Conservation (phyloP, 2,113 vertebrate genomes). For the Labeo catla region DNA sequence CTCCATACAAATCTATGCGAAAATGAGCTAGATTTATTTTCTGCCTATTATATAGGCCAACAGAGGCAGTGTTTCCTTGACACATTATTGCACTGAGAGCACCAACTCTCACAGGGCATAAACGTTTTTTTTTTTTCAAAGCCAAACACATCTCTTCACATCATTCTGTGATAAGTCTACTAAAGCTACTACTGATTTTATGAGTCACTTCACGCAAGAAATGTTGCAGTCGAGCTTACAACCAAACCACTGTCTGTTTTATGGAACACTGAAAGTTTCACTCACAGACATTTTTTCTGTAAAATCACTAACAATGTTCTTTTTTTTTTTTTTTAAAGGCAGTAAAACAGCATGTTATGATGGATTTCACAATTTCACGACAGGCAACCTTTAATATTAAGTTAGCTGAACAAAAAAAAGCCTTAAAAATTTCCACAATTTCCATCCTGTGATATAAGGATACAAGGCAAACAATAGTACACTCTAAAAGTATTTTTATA, state of each 20-base stretch:
- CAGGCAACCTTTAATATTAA: neutral
- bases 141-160: constrained; percentile 29
- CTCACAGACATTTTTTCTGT: neutral
- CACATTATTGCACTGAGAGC: constrained; percentile 15
- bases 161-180: constrained; percentile 11
- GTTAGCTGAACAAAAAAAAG: neutral
- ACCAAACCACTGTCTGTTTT: neutral
- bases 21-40: constrained; percentile 21
- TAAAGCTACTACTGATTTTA: neutral
- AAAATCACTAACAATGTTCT: neutral
- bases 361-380: neutral
- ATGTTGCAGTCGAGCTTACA: neutral
- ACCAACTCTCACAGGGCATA: constrained; percentile 16
- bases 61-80: constrained; percentile 27
- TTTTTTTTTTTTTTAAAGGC: neutral
- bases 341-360: neutral
- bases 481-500: no score
- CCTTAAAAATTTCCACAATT: neutral
- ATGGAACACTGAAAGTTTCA: neutral
- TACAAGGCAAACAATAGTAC: neutral
- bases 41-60: constrained; percentile 28
- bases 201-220: constrained; percentile 19
- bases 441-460: neutral
- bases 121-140: neutral
- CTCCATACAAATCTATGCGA: neutral